Evolutionary conservation across 2,888 invertebrate genomes (phyloP), one percentile per base, ranked within the genome.

Genomic region (Elysia crispata): DNA sequence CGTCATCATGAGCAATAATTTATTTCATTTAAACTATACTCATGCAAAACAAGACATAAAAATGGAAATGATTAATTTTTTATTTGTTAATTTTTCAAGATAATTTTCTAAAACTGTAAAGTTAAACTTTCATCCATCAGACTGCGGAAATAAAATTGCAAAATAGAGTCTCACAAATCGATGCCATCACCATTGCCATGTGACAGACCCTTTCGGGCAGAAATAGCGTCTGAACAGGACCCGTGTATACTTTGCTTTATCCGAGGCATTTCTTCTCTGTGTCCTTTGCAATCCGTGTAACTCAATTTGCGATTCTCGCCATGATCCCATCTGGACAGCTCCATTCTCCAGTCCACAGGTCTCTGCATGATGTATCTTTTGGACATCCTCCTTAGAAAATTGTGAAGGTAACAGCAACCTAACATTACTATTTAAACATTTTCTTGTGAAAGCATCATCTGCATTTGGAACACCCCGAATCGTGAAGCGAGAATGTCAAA

Each of bases 331-430:
- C 5, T 60, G 60, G 60, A 60, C 60, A 60, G 23, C 15, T 60
- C 60, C 60, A 60, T 60, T 60, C 60, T 60, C 60, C 60, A 23
- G 60, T 60, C 60, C 60, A 60, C 60, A 60, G 60, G 5, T 60
- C 60, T 18, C 60, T 60, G 60, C 23, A 23, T 60, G 60, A 60
- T 60, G 60, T 60, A 23, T 60, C 60, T 60, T 60, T 15, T 23
- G 60, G 60, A 60, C 23, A 8, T 60, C 60, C 60, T 60, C 60
- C 60, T 60, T 18, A 23, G 6, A 15, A 60, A 60, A 20, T 60
- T 60, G 60, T 60, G 60, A 8, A 60, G 60, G 60, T 60, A 60
- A 60, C 60, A 60, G 60, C 60, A 60, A 60, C 8, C 60, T 60
- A 60, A 60, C 60, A 18, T 60, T 60, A 60, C 60, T 23, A 18